Evolutionary conservation across 2,113 vertebrate genomes (phyloP).

Genomic region (Stictonetta naevosa): DNA sequence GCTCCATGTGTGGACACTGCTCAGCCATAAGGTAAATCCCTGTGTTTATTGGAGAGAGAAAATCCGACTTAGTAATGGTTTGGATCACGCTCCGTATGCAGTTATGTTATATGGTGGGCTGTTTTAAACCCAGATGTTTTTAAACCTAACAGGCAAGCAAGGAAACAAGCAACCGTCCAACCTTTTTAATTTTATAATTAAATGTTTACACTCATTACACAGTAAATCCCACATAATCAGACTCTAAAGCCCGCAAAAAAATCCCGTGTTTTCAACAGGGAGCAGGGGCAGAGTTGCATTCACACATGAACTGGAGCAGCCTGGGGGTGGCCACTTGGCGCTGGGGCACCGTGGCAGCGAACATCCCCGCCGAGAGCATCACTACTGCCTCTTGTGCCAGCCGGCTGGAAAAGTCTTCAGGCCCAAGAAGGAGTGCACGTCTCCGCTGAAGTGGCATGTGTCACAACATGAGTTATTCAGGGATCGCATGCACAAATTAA

Average conservation of each 20-base stretch:
- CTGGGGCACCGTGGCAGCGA: neutral
- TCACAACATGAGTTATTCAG: constrained; percentile 38
- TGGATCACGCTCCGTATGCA: neutral
- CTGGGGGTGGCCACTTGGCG: rapidly evolving
- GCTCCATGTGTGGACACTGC: neutral
- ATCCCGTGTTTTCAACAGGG: neutral
- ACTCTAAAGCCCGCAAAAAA: neutral
- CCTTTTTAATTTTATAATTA: constrained; percentile 36
- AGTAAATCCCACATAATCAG: constrained; percentile 20
- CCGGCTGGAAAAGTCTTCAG: neutral
- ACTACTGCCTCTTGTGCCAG: rapidly evolving
- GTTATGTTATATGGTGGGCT: neutral
- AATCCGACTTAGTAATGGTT: constrained; percentile 25
- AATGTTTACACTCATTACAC: constrained; percentile 26
- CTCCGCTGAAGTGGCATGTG: neutral
- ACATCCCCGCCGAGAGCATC: neutral
- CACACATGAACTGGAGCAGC: neutral
- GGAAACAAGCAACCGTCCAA: neutral
- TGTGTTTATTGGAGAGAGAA: neutral
- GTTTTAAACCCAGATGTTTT: constrained; percentile 18
- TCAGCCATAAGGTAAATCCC: neutral
- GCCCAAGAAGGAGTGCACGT: neutral
- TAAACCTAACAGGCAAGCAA: neutral
- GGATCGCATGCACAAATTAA: constrained; percentile 13
- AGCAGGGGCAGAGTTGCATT: neutral